These are phyloP conservation scores for Nomada fabriciana DNA, from an alignment of 2,888 invertebrate species.

Conservation along the genomic window DNA sequence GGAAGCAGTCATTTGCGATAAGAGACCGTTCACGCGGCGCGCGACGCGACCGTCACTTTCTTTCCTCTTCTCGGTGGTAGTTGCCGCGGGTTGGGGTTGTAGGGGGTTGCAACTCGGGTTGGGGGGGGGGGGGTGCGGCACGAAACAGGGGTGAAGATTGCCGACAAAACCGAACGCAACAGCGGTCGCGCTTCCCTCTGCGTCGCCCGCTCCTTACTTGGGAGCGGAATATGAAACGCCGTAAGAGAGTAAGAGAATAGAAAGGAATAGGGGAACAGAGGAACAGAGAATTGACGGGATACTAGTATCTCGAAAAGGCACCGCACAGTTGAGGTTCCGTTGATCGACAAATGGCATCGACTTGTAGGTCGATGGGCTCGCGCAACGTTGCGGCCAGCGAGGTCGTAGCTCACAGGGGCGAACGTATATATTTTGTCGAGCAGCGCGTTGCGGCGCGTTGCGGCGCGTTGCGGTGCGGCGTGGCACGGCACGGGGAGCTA, in stretches of 20 bases:
- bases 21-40: constrained; percentile 77
- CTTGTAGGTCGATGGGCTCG: no score
- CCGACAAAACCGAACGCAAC: constrained; percentile 13
- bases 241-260: neutral
- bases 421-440: constrained; percentile 19
- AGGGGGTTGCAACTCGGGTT: constrained; percentile 6
- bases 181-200: neutral
- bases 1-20: constrained; percentile 84
- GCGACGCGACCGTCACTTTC: constrained; percentile 16
- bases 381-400: neutral
- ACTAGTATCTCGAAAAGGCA: no score
- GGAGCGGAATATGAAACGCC: neutral
- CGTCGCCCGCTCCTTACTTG: neutral
- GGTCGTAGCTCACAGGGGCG: neutral
- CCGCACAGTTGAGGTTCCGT: no score
- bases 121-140: constrained; percentile 27
- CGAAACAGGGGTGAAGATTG: constrained; percentile 38
- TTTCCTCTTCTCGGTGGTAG: constrained; percentile 13
- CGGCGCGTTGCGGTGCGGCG: neutral
- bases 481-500: no score
- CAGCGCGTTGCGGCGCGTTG: neutral
- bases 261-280: constrained; percentile 5
- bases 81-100: neutral
- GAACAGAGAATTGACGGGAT: neutral
- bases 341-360: no score